phyloP scores from a whole-genome alignment of 2,113 vertebrate genomes.

The Taxidea taxus region DNA sequence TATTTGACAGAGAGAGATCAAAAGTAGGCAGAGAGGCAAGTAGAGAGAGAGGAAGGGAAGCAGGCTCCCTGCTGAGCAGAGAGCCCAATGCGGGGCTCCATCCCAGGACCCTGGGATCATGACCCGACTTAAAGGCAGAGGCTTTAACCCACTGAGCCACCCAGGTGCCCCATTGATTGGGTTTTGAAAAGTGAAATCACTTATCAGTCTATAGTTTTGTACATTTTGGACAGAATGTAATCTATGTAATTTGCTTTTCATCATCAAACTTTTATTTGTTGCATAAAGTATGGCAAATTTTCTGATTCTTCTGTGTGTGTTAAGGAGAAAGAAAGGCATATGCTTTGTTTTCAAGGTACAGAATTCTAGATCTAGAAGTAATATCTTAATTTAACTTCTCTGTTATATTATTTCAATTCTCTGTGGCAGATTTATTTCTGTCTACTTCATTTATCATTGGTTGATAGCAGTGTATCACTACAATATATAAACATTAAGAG shows the following conservation, averaged over 20 bases:
- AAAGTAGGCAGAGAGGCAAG: too few relatives aligned
- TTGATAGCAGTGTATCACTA: background rate
- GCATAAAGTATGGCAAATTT: background rate
- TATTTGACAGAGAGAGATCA: too few relatives aligned
- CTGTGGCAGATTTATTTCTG: background rate
- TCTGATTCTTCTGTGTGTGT: background rate
- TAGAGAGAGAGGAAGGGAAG: too few relatives aligned
- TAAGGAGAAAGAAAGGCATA: background rate
- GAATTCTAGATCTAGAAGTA: background rate
- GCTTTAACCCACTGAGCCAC: too few relatives aligned
- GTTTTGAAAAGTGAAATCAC: background rate
- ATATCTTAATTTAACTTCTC: background rate
- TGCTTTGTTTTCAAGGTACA: background rate
- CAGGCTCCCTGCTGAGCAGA: too few relatives aligned
- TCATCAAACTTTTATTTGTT: background rate
- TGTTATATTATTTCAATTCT: background rate
- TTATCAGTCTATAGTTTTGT: background rate
- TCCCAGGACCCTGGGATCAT: too few relatives aligned
- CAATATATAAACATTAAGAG: background rate
- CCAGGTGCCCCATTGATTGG: background rate
- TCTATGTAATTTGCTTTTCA: background rate
- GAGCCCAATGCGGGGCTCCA: too few relatives aligned
- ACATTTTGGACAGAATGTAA: background rate
- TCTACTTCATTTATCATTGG: background rate
- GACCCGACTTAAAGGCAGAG: too few relatives aligned